Evolutionary conservation across 2,113 vertebrate genomes (phyloP).

Genomic region (Rhodinocichla rosea): DNA sequence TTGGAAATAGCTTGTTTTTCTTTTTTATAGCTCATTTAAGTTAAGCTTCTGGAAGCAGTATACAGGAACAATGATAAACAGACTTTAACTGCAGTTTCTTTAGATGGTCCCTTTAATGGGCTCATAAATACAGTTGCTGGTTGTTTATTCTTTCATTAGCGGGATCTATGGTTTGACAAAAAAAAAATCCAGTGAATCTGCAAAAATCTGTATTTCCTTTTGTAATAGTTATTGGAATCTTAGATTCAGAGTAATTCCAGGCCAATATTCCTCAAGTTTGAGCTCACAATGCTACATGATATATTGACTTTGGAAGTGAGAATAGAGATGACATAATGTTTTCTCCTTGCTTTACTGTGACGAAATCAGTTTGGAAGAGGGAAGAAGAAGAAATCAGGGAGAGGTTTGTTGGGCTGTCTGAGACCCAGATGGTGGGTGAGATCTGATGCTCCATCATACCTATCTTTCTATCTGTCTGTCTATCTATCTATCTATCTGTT

Average conservation of each 20-base stretch:
- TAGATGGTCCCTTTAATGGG: conserved; percentile 27
- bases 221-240: neutral
- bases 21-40: conserved; percentile 54
- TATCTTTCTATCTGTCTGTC: neutral
- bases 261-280: neutral
- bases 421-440: neutral
- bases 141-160: conserved; percentile 45
- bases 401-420: neutral
- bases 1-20: conserved; percentile 23
- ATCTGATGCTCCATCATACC: neutral
- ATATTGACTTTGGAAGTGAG: neutral
- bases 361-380: neutral
- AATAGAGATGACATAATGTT: neutral
- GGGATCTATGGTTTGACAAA: neutral
- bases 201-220: neutral
- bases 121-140: conserved; percentile 40
- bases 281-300: neutral
- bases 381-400: neutral
- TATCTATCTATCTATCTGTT: neutral
- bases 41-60: conserved; percentile 31
- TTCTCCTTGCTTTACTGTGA: neutral
- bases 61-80: conserved; percentile 25
- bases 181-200: neutral
- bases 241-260: neutral
- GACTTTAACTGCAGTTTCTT: conserved; percentile 38